phyloP scores from a whole-genome alignment of 2,888 invertebrate genomes.

The Frankliniella intonsa region DNA sequence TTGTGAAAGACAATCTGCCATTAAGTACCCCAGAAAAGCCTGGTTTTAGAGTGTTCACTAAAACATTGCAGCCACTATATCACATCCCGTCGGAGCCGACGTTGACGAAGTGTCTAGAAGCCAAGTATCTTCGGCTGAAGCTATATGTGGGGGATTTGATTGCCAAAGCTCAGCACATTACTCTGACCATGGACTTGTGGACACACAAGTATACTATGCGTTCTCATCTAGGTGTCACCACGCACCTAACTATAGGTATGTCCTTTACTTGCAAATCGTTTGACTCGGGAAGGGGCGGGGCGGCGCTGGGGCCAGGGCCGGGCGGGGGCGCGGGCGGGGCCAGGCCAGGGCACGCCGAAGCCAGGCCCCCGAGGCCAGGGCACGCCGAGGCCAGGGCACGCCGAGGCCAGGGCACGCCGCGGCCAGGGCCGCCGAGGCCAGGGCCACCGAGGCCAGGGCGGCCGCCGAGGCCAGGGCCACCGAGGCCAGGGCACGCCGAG shows the following conservation, averaged over 20 bases:
- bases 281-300: too few relatives aligned
- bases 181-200: not conserved
- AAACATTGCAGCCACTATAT: not conserved
- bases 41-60: not conserved
- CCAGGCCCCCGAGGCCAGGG: too few relatives aligned
- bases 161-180: not conserved
- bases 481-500: too few relatives aligned
- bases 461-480: too few relatives aligned
- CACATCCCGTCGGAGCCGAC: not conserved
- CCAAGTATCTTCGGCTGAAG: not conserved
- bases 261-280: too few relatives aligned
- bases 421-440: too few relatives aligned
- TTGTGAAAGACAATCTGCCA: not conserved
- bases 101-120: not conserved
- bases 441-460: too few relatives aligned
- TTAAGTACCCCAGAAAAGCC: not conserved
- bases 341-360: too few relatives aligned
- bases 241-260: not conserved
- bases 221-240: not conserved
- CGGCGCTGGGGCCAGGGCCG: too few relatives aligned
- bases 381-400: too few relatives aligned
- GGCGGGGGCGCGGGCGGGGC: too few relatives aligned
- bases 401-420: too few relatives aligned
- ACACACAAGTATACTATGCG: not conserved
- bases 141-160: not conserved